Conservation (phyloP, 2,797 vertebrate species). For the Capromys pilorides region DNA sequence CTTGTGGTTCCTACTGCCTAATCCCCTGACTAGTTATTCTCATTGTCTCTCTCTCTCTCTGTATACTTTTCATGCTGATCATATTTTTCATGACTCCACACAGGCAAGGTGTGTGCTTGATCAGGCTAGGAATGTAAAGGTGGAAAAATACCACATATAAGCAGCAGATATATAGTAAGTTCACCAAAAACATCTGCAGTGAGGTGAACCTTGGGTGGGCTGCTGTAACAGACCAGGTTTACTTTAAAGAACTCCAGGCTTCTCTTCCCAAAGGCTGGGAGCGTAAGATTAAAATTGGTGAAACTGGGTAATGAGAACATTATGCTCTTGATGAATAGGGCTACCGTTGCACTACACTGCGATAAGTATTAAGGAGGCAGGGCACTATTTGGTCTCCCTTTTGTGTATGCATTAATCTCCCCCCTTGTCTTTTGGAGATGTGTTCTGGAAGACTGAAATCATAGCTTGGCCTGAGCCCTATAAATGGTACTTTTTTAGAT, state of each 20-base stretch:
- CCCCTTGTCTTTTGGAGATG: background rate
- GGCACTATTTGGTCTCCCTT: background rate
- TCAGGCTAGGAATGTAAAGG: background rate
- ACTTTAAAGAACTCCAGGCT: background rate
- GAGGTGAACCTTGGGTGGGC: background rate
- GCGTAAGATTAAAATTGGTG: background rate
- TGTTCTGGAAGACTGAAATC: background rate
- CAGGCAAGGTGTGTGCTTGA: background rate
- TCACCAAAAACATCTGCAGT: background rate
- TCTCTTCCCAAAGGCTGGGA: background rate
- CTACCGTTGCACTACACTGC: no score
- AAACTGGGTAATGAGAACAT: background rate
- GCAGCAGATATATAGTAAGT: background rate
- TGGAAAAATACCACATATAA: background rate
- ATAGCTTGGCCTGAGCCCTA: background rate
- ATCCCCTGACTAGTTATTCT: no score
- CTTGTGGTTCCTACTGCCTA: background rate
- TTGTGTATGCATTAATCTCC: background rate
- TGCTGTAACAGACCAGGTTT: background rate
- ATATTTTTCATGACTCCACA: rapidly evolving
- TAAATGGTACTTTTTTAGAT: background rate
- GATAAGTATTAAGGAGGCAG: background rate
- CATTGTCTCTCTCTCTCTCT: no score
- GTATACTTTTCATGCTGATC: background rate
- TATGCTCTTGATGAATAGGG: background rate